Evolutionary conservation across 2,797 vertebrate genomes (phyloP).

Genomic region (Hippopotamyrus pictus): DNA sequence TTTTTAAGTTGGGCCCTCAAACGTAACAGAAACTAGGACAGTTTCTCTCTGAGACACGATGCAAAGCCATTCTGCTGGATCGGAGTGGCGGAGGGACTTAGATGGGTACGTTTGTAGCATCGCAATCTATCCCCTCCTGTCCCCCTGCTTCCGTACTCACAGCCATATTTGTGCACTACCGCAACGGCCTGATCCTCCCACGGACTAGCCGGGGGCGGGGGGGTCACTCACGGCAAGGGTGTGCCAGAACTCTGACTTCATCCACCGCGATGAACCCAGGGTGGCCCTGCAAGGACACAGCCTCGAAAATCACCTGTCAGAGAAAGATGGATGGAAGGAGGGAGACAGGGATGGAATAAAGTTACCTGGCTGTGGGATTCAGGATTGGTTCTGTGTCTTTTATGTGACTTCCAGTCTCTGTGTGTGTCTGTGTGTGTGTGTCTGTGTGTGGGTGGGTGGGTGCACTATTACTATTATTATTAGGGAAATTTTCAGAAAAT

Average conservation of each 20-base stretch:
- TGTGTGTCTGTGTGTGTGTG: neutral
- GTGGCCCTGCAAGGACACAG: constrained; percentile 86
- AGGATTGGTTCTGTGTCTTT: no score
- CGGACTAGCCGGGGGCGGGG: neutral
- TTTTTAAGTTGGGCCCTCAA: neutral
- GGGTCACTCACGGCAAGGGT: constrained; percentile 85
- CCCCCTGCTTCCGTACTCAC: neutral
- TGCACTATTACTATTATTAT: neutral
- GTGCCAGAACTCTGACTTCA: constrained; percentile 89
- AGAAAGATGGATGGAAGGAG: neutral
- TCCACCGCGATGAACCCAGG: constrained; percentile 91
- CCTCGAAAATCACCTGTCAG: constrained; percentile 90
- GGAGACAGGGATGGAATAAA: neutral
- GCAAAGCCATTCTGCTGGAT: constrained; percentile 28
- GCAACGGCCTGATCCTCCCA: neutral
- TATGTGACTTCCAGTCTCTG: neutral
- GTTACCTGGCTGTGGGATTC: neutral
- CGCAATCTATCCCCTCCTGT: constrained; percentile 36
- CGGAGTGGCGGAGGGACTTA: constrained; percentile 46
- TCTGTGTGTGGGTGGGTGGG: neutral
- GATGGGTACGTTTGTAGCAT: constrained; percentile 33
- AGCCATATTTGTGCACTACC: constrained; percentile 28
- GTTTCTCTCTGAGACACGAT: neutral
- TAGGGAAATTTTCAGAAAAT: neutral
- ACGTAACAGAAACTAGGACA: constrained; percentile 3